Evolutionary conservation across 2,797 vertebrate genomes (phyloP).

Genomic region (Zonotrichia albicollis): DNA sequence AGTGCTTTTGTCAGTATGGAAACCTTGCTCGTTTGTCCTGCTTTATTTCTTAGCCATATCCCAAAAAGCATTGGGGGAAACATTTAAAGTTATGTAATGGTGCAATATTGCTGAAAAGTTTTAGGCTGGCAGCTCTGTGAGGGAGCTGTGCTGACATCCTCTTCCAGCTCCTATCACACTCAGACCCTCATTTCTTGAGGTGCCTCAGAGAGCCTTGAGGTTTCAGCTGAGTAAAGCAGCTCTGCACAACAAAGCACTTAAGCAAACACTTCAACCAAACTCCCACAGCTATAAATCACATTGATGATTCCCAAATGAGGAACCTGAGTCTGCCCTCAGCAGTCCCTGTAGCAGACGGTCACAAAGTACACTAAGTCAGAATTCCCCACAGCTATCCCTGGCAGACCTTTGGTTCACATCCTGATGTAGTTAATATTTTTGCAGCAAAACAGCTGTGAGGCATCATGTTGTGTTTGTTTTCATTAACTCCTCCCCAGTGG

Average conservation of each 20-base stretch:
- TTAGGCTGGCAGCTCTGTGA: neutral
- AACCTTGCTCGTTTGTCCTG: neutral
- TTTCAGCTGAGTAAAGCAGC: neutral
- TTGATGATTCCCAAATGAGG: neutral
- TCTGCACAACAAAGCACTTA: neutral
- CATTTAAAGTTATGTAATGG: neutral
- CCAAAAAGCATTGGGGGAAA: neutral
- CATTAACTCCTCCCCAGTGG: conserved; percentile 11
- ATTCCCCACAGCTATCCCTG: neutral
- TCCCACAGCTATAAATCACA: neutral
- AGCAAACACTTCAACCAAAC: neutral
- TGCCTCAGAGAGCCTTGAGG: neutral
- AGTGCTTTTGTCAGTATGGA: neutral
- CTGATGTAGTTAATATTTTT: neutral
- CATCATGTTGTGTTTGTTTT: conserved; percentile 31
- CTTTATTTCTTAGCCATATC: neutral
- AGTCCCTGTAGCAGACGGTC: neutral
- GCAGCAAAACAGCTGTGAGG: conserved; percentile 11
- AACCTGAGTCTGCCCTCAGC: neutral
- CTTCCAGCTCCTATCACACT: neutral
- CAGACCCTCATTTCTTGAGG: neutral
- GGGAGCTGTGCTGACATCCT: neutral
- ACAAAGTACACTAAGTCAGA: neutral
- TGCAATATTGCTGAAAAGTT: neutral
- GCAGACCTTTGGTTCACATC: neutral